Base-by-base conservation (phyloP, 2,113 vertebrate species). In the Anser cygnoides region DNA sequence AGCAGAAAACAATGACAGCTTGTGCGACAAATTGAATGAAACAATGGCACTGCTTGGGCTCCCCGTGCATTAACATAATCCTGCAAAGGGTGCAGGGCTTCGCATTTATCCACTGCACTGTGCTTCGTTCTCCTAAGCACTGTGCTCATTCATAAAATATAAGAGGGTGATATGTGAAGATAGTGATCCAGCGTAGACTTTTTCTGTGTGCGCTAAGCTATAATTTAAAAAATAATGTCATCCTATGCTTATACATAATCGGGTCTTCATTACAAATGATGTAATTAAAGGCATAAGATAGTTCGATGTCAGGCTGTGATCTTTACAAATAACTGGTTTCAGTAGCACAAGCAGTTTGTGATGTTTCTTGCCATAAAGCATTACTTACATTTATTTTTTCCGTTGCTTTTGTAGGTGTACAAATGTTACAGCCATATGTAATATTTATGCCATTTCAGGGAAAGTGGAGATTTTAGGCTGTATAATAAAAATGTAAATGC, bases 1-100 rank as follows among this genome's bases (percentile, higher is more conserved):
- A 15, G 15, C 23, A 43, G 50, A 35, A 58, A 54, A 61, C 13
- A 1, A 12, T 1, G 5, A 29, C 68, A 85, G 62, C 74, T 89
- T 71, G 29, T 15, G 63, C 28, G 57, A 26, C 58, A 49, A 43
- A 16, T 26, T 35, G 73, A 33, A 37, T 0, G 10, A 8, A 73
- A 19, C 2, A 1, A 2, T 0, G 10, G 11, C 20, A 3, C 8
- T 41, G 4, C 43, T 83, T 37, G 43, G 66, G 76, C 7, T 76
- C 29, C 3, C 20, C 37, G 71, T 35, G 41, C 43, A 1, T 13
- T 15, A 54, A 55, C 26, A 13, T 16, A 37, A 14, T 7, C 57
- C 62, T 13, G 57, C 35, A 26, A 23, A 28, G 16, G 28, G 50
- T 39, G 41, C 37, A 7, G 63, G 68, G 23, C 52, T 65, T n/a